phyloP scores from a whole-genome alignment of 2,888 invertebrate species.

The Saturnia japonica region DNA sequence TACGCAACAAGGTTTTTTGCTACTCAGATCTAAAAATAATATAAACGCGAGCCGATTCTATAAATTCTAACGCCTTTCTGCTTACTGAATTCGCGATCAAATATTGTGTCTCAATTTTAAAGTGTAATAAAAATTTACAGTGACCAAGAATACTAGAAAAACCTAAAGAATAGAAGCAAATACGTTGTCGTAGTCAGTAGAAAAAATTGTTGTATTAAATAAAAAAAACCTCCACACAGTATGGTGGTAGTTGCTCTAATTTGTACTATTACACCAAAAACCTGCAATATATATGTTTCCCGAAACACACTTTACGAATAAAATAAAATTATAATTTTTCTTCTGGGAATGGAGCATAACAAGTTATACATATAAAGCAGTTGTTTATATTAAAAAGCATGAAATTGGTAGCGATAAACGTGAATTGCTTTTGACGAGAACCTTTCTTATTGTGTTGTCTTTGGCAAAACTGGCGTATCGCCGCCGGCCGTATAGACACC shows the following conservation, averaged over 20 bases:
- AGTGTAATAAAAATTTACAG: background rate
- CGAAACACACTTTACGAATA: too few relatives aligned
- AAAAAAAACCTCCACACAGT: too few relatives aligned
- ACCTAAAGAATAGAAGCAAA: background rate
- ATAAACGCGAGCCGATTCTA: background rate
- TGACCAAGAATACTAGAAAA: background rate
- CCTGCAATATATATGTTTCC: background rate
- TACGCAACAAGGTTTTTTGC: background rate
- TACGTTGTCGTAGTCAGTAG: too few relatives aligned
- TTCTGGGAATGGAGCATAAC: background rate
- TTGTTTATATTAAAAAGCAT: slow-evolving; percentile 34
- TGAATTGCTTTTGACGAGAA: slow-evolving; percentile 69
- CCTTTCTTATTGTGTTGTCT: slow-evolving; percentile 75
- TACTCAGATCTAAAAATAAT: background rate
- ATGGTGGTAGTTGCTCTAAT: too few relatives aligned
- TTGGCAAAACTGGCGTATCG: slow-evolving; percentile 63
- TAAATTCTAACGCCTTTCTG: background rate
- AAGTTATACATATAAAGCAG: slow-evolving; percentile 23
- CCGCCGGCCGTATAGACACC: slow-evolving; percentile 58
- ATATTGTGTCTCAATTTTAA: background rate
- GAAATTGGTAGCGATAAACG: slow-evolving; percentile 65
- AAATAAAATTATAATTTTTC: too few relatives aligned
- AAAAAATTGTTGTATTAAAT: too few relatives aligned
- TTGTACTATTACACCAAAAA: background rate
- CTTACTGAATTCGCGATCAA: background rate